A percentile compares a stretch with the other conserved stretches of the same genome.
Evolutionary conservation across 1,140 invertebrate species (phyloP).

Genomic region (Drosophila asahinai): DNA sequence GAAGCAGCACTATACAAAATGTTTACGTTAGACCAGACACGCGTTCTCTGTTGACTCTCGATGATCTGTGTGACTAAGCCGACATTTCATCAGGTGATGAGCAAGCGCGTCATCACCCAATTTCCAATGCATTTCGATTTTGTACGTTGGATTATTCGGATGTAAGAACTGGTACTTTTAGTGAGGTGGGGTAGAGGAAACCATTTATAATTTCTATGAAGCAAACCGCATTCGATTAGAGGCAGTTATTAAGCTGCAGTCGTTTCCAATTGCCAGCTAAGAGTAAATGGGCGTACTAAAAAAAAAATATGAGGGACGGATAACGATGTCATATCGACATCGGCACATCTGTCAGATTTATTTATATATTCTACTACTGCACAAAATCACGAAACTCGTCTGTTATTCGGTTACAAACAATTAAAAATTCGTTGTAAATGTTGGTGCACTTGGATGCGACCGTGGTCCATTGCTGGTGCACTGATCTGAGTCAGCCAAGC

Average conservation of each 20-base stretch:
- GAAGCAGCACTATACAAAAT: not conserved
- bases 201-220: not conserved
- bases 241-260: not conserved
- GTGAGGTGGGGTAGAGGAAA: not conserved
- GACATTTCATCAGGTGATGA: conserved; percentile 15
- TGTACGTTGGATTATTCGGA: not conserved
- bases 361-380: not conserved
- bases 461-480: conserved; percentile 1
- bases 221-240: not conserved
- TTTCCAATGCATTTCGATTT: not conserved
- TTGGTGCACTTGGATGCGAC: conserved; percentile 1
- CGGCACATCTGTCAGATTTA: not conserved
- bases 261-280: no score
- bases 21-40: no score
- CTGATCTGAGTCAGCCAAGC: not conserved
- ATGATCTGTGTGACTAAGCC: conserved; percentile 10
- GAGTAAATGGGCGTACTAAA: not conserved
- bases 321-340: not conserved
- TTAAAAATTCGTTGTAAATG: conserved; percentile 27
- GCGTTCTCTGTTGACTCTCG: not conserved
- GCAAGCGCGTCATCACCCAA: not conserved
- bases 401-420: conserved; percentile 3
- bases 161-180: not conserved
- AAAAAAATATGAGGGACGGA: not conserved
- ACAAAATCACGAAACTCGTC: not conserved